Evolutionary conservation across 2,888 invertebrate species (phyloP).

Genomic region (Diaprepes abbreviatus): DNA sequence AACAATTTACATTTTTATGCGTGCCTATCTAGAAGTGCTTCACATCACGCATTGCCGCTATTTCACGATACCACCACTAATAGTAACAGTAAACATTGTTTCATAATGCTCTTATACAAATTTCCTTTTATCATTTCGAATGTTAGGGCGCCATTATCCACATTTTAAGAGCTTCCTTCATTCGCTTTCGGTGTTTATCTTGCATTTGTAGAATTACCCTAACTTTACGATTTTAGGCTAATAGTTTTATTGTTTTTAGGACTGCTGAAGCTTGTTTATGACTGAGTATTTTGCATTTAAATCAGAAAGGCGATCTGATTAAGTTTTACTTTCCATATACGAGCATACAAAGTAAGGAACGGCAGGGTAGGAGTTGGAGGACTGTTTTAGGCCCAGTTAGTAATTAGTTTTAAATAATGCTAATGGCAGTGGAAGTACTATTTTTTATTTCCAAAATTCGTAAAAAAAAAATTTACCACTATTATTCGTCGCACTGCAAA

Average conservation of each 20-base stretch:
- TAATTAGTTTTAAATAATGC: no score
- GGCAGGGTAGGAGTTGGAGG: not conserved
- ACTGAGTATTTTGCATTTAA: conserved; percentile 54
- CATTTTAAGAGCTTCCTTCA: conserved; percentile 33
- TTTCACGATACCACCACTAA: conserved; percentile 4
- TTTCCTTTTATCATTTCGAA: conserved; percentile 29
- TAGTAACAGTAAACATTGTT: conserved; percentile 7
- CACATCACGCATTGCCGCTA: conserved; percentile 3
- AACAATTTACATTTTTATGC: conserved; percentile 14
- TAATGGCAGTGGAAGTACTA: no score
- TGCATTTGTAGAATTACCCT: conserved; percentile 45
- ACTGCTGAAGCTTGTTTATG: conserved; percentile 40
- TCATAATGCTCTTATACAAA: conserved; percentile 15
- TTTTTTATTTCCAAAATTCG: no score
- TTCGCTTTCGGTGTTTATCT: conserved; percentile 44
- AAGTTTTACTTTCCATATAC: conserved; percentile 54
- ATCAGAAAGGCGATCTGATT: conserved; percentile 56
- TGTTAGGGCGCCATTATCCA: conserved; percentile 34
- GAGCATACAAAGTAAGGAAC: conserved; percentile 49
- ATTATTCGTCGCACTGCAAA: no score
- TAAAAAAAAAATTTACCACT: no score
- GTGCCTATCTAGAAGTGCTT: conserved; percentile 10
- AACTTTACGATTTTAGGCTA: conserved; percentile 48
- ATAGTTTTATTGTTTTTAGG: conserved; percentile 54
- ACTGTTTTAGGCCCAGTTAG: no score